phyloP scores from a whole-genome alignment of 2,797 vertebrate genomes.

The Sternotherus odoratus region DNA sequence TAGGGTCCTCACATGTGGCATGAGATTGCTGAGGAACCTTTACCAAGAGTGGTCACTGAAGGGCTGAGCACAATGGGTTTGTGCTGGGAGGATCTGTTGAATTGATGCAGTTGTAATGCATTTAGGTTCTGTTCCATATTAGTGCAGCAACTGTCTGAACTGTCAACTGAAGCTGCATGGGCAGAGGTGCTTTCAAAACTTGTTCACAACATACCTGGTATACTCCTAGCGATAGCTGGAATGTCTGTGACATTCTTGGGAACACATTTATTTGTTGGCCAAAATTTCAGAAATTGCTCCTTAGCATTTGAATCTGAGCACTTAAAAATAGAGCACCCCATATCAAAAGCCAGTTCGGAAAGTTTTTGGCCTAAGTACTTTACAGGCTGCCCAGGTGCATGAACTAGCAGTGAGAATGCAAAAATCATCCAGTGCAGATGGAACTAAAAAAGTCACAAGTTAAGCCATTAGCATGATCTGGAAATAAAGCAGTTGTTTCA shows the following conservation, averaged over 20 bases:
- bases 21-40: background rate
- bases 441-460: background rate
- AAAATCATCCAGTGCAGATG: background rate
- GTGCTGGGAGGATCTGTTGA: background rate
- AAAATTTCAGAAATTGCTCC: background rate
- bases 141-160: fast-evolving
- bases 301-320: background rate
- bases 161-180: background rate
- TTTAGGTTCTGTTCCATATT: background rate
- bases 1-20: fast-evolving
- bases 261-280: background rate
- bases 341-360: background rate
- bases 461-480: background rate
- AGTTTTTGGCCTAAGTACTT: background rate
- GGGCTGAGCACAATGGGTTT: background rate
- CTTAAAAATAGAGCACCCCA: background rate
- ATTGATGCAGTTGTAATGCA: background rate
- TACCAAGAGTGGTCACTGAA: background rate
- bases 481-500: background rate
- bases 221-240: background rate
- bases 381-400: background rate
- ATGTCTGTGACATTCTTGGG: background rate
- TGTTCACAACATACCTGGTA: fast-evolving
- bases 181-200: background rate
- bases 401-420: background rate